phyloP scores from a whole-genome alignment of 2,888 invertebrate genomes.

The Andricus quercusramuli region DNA sequence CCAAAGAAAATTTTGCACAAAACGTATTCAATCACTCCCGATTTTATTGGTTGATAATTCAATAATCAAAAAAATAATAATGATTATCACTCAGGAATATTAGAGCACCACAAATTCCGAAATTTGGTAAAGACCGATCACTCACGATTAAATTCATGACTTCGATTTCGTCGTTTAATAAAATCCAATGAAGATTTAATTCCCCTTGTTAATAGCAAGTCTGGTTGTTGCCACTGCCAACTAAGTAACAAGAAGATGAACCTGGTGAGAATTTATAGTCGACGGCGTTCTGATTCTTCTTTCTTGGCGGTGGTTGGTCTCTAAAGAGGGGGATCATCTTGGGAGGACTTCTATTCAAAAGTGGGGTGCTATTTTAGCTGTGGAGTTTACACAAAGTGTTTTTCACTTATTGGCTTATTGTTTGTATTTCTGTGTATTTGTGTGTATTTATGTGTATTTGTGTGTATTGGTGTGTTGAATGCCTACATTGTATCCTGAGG shows the following conservation, averaged over 20 bases:
- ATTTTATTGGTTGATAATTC: not conserved
- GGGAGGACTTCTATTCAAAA: conserved; percentile 52
- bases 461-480: not conserved
- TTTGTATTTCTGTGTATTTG: not conserved
- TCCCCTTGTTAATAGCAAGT: conserved; percentile 42
- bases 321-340: conserved; percentile 48
- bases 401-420: conserved; percentile 7
- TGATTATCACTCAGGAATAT: not conserved
- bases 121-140: conserved; percentile 40
- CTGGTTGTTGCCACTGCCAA: conserved; percentile 50
- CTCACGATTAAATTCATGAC: conserved; percentile 56
- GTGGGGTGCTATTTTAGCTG: conserved; percentile 56
- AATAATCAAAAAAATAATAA: not conserved
- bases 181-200: conserved; percentile 4
- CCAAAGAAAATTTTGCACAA: not conserved
- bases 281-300: conserved; percentile 35
- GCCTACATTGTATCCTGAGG: conserved; percentile 19
- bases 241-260: conserved; percentile 54
- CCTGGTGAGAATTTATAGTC: conserved; percentile 56
- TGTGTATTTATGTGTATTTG: not conserved
- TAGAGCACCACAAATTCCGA: conserved; percentile 43
- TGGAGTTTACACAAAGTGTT: conserved; percentile 43
- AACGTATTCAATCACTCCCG: conserved; percentile 9
- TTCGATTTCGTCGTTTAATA: conserved; percentile 48
- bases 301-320: conserved; percentile 36